Evolutionary conservation across 2,888 invertebrate species (phyloP), one percentile per base, ranked within the genome.

Genomic region (Drosophila barbarae): DNA sequence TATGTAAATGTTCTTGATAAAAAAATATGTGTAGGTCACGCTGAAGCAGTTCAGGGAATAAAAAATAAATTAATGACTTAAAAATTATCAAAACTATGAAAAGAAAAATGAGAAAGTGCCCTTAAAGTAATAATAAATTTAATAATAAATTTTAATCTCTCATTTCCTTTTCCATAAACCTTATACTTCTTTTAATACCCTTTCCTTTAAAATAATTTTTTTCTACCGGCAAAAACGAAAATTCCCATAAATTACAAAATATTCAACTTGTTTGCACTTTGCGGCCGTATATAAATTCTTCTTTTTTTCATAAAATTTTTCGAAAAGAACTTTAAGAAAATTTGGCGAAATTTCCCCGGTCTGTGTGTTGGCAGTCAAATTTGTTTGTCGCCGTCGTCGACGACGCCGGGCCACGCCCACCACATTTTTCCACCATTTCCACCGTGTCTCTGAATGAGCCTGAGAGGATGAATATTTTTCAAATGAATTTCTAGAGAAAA

Each of bases 201-300:
- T 41, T 10, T 6, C 6, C 47, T 42, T 32, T 47, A 9, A 28
- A 53, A 42, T 15, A 26, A 41, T 55, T 51, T 54, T 58, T 44
- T 44, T 23, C n/a, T 23, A 44, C 36, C 7, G 13, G 10, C 23
- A 34, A 30, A 21, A 18, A 39, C 30, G 42, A 46, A 77, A 80
- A 68, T 74, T 63, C 72, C 66, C 77, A 80, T 80, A 77, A 80
- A 78, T 80, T 70, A 71, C 36, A 76, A 80, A 66, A 76, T 73
- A 80, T 80, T 72, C 75, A 72, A 70, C 78, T 71, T 78, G 74
- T 79, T 79, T 81, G 78, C 78, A 76, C 77, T 78, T 77, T 67
- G 74, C 53, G 77, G 77, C 77, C 18, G 32, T 39, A 74, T 74
- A 77, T 69, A 30, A 7, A 18, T 30, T 28, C 6, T 44, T 15